Evolutionary conservation across 64 coral and sea anemone genomes (phyloP).

Genomic region (Montipora efflorescens): DNA sequence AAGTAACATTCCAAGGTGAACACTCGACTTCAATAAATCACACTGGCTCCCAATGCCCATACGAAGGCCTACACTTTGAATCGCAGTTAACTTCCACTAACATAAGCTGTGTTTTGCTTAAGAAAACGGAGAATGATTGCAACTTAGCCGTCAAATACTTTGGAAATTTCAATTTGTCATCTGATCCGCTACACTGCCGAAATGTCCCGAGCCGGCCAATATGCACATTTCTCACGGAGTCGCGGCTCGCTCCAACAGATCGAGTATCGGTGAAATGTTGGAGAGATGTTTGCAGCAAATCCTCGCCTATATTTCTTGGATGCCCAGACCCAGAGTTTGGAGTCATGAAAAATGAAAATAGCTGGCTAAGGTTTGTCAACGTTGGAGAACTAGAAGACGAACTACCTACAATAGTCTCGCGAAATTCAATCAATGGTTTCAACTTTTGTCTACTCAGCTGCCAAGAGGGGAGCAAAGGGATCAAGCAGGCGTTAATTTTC

Average conservation of each 20-base stretch:
- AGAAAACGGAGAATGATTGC: slow-evolving; percentile 58
- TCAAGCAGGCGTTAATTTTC: slow-evolving; percentile 80
- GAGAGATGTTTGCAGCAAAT: slow-evolving; percentile 54
- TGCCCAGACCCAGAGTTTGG: slow-evolving; percentile 76
- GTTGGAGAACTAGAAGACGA: slow-evolving; percentile 56
- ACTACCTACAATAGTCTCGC: slow-evolving; percentile 57
- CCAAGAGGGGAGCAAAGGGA: background rate
- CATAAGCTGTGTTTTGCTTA: slow-evolving; percentile 56
- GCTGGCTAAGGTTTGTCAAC: slow-evolving; percentile 59
- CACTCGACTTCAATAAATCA: background rate
- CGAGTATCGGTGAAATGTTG: slow-evolving; percentile 57
- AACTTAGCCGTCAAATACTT: slow-evolving; percentile 66
- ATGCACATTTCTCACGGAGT: slow-evolving; percentile 71
- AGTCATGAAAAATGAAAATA: slow-evolving; percentile 35
- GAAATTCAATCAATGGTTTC: slow-evolving; percentile 70
- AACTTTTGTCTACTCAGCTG: slow-evolving; percentile 85
- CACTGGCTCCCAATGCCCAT: background rate
- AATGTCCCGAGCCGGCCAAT: slow-evolving; percentile 36
- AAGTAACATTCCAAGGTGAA: background rate
- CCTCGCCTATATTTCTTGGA: slow-evolving; percentile 57
- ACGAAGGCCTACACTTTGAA: slow-evolving; percentile 2
- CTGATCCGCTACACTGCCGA: slow-evolving; percentile 46
- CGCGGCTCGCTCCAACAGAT: slow-evolving; percentile 54
- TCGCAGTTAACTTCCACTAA: background rate
- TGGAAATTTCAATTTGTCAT: slow-evolving; percentile 54